Percentiles rank a stretch among this genome's conserved stretches.
These are phyloP conservation scores for Actenoides hombroni DNA, from an alignment of 2,113 vertebrate species.

Conservation along the genomic window DNA sequence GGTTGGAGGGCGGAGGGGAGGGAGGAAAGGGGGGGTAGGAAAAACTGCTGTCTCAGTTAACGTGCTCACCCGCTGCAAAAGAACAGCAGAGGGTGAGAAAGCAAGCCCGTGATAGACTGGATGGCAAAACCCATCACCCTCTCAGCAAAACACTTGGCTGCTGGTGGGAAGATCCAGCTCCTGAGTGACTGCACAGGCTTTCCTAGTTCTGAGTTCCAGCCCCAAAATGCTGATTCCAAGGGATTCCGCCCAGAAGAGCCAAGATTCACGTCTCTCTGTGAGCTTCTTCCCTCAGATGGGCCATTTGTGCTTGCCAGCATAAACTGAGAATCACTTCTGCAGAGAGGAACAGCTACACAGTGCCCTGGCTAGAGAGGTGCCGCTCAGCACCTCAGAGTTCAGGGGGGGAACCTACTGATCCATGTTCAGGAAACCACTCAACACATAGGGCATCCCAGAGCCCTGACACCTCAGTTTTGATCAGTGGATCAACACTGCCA, in stretches of 20 bases:
- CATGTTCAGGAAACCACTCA: not conserved
- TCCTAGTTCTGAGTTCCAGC: not conserved
- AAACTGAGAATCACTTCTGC: not conserved
- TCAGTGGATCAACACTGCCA: not conserved
- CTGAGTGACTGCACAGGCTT: fast-evolving
- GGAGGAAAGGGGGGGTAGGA: not conserved
- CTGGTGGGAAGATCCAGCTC: not conserved
- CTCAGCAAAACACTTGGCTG: not conserved
- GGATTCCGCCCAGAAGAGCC: not conserved
- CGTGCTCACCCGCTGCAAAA: not conserved
- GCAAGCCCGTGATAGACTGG: not conserved
- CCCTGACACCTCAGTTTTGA: fast-evolving
- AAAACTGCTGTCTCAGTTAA: not conserved
- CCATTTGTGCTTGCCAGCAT: not conserved
- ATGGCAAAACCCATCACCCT: not conserved
- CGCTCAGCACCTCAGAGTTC: not conserved
- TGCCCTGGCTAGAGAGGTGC: not conserved
- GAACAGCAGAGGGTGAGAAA: not conserved
- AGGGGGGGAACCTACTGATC: not conserved
- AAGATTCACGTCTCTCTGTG: not conserved
- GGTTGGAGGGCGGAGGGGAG: not conserved
- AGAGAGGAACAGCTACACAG: not conserved
- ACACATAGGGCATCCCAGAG: not conserved
- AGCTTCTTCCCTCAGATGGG: not conserved
- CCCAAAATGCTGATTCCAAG: not conserved